Conservation (phyloP, 2,888 invertebrate genomes). For the Megamerina dolium region DNA sequence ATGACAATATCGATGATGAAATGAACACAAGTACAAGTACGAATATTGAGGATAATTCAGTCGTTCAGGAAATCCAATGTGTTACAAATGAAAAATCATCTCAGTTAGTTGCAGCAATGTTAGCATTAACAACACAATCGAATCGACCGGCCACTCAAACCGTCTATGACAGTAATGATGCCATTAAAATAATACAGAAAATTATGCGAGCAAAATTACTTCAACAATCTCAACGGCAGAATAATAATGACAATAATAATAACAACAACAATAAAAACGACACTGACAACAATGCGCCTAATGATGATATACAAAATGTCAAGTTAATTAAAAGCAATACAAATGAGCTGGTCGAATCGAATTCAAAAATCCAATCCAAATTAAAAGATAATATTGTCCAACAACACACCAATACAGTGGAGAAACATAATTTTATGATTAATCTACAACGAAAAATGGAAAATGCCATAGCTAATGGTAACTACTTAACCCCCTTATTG, state of each 20-base stretch:
- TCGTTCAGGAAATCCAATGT: too few relatives aligned
- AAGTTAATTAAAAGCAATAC: slow-evolving; percentile 1
- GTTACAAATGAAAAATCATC: too few relatives aligned
- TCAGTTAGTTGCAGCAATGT: too few relatives aligned
- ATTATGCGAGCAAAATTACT: slow-evolving; percentile 33
- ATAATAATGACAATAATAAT: not conserved
- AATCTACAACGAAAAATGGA: slow-evolving; percentile 27
- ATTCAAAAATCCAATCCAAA: slow-evolving; percentile 8
- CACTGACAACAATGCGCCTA: too few relatives aligned
- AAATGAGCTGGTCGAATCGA: slow-evolving; percentile 12
- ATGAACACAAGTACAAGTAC: too few relatives aligned
- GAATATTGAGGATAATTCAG: too few relatives aligned
- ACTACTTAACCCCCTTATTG: not conserved
- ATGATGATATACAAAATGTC: too few relatives aligned
- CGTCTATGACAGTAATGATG: slow-evolving; percentile 10
- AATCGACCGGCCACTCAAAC: slow-evolving; percentile 1
- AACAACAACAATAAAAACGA: not conserved
- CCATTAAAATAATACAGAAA: slow-evolving; percentile 29
- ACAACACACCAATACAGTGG: slow-evolving; percentile 12
- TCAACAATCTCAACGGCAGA: slow-evolving; percentile 11
- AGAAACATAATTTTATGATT: slow-evolving; percentile 25
- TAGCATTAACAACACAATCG: too few relatives aligned
- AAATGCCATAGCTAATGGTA: slow-evolving; percentile 23
- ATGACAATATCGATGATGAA: slow-evolving; percentile 2
- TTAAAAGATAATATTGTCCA: slow-evolving; percentile 15